Base-by-base conservation (phyloP, 2,888 invertebrate species). In the Macrophya annulata region DNA sequence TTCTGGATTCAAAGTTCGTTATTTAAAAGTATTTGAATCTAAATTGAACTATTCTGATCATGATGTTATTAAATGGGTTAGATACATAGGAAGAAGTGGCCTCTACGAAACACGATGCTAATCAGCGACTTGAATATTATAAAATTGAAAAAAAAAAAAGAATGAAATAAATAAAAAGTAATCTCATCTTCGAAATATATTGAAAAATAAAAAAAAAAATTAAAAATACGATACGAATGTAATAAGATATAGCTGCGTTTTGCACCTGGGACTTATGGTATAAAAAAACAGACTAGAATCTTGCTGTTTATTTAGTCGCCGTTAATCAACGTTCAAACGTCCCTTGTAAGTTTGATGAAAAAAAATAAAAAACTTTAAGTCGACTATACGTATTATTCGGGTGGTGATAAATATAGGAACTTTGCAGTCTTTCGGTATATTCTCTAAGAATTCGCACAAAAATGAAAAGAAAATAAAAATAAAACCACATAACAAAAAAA, bases 41-140 rank as follows among this genome's bases (percentile, higher is more conserved):
- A 99, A 99, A 94, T 95, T 99, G 90, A 99, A 99, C 95, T 99
- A 99, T 94, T 99, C 99, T 1, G 99, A 99, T 94, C 99, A 99
- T 92, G 99, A 99, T 94, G 99, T 99, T 89, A 99, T 99, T 93
- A 99, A 99, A 96, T 99, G 99, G 99, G 99, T 99, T 88, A 96
- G 99, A 48, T 99, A 99, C 94, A 99, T 99, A 92, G 99, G 99
- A 74, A 97, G 99, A 92, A 99, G 99, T 93, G 99, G 99, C 85
- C 96, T 99, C 72, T 99, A 99, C 93, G 99, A 99, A 95, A 99
- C 99, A 62, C 95, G 99, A 94, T 99, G 99, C 95, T 99, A 96
- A 95, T 91, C 85, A 86, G 88, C 86, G 87, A 86, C 74, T 77
- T 65, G 68, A 48, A 51, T 21, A 68, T 48, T 45, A 83, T 71